Base-by-base conservation (phyloP, 2,113 vertebrate genomes). In the Alaudala cheleensis region DNA sequence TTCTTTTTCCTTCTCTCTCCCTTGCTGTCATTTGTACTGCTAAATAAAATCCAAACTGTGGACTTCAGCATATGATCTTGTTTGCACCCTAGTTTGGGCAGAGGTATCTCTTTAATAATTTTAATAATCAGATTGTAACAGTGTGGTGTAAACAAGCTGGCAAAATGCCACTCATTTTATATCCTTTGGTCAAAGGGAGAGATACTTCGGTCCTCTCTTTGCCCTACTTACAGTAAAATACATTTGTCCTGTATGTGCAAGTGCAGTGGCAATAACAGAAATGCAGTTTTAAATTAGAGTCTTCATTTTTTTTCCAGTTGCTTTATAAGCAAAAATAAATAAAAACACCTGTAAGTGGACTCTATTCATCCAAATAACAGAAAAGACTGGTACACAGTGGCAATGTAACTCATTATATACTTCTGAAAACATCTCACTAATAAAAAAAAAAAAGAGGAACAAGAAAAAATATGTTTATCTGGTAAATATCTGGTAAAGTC, bases 261-360 rank as follows among this genome's bases (percentile, higher is more conserved):
- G 17, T 37, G 34, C 11, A 45, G 34, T 50, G 37, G 5, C 8
- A 81, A 31, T 39, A 81, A 57, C 9, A 49, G 9, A 85, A 54
- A 19, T 0, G 0, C n/a, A 50, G 8, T 24, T 45, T 28, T 20
- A 85, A 84, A 76, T 54, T 10, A 92, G 12, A 66, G 3, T 4
- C 3, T 17, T 53, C 34, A 3, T 40, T 81, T 82, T 40, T 9
- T n/a, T 77, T 72, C 4, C 7, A 61, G 50, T 79, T 82, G 5
- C 9, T 57, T 57, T 61, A 23, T 23, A 67, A 45, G 6, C 5
- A 74, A 39, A 22, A 88, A 74, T 11, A 70, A 80, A 28, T 20
- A 70, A 54, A 33, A n/a, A 2, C 7, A 54, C 3, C 4, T 47
- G 4, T 34, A 77, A 77, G 49, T 45, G 17, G 9, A 34, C 17